Conservation (phyloP, 2,113 vertebrate genomes). For the Xiphorhynchus elegans region DNA sequence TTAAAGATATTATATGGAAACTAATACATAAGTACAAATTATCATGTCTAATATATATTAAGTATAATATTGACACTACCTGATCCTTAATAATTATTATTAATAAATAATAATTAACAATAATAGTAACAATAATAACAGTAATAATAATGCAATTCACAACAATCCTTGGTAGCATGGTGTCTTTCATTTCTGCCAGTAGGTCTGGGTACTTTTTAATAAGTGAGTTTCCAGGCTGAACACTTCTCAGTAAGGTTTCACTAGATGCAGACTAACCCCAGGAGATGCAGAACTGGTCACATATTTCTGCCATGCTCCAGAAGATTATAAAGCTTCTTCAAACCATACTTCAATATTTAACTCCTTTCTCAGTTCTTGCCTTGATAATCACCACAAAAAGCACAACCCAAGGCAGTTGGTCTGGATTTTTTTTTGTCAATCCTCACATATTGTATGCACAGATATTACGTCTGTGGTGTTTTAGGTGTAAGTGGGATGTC, state of each 20-base stretch:
- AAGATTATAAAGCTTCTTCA: background rate
- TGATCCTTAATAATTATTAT: background rate
- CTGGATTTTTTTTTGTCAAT: background rate
- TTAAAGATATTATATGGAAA: background rate
- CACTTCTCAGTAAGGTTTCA: background rate
- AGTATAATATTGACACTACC: background rate
- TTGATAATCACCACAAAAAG: background rate
- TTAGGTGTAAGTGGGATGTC: background rate
- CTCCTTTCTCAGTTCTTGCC: background rate
- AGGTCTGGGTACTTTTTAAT: background rate
- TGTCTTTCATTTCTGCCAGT: background rate
- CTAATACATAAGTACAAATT: background rate
- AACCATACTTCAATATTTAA: background rate
- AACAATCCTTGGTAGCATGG: background rate
- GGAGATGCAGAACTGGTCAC: background rate
- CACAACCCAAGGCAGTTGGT: accelerated
- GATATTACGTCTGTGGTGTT: background rate
- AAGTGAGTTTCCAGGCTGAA: background rate
- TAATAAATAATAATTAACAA: background rate
- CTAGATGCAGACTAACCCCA: background rate
- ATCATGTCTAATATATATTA: background rate
- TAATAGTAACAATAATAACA: background rate
- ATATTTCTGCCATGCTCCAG: background rate
- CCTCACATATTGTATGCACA: background rate
- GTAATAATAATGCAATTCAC: background rate